Conservation (phyloP, 2,888 invertebrate genomes). For the Hirtodrosophila alboralis region DNA sequence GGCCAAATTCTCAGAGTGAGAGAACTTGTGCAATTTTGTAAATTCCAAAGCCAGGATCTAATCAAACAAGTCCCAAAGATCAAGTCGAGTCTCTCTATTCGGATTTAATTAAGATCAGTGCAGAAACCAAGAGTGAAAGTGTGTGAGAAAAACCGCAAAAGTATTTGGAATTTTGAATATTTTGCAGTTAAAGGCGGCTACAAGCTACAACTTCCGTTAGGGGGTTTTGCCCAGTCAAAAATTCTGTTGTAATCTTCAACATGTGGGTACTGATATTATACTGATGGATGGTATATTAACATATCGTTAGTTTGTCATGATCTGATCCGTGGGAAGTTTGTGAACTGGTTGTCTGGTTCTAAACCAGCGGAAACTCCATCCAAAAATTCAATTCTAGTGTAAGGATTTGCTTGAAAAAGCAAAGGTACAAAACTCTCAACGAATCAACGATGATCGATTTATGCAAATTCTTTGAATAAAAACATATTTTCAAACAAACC, state of each 20-base stretch:
- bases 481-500: slow-evolving; percentile 25
- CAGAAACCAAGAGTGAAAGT: slow-evolving; percentile 20
- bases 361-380: slow-evolving; percentile 66
- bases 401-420: slow-evolving; percentile 44
- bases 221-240: slow-evolving; percentile 63
- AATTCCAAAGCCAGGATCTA: slow-evolving; percentile 75
- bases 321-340: slow-evolving; percentile 62
- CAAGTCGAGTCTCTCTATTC: slow-evolving; percentile 26
- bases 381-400: neutral
- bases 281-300: slow-evolving; percentile 56
- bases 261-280: slow-evolving; percentile 61
- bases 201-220: slow-evolving; percentile 64
- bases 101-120: slow-evolving; percentile 78
- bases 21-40: slow-evolving; percentile 77
- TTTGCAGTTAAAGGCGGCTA: slow-evolving; percentile 26
- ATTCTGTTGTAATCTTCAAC: slow-evolving; percentile 66
- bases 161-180: neutral
- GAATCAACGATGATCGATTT: no score
- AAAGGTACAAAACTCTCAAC: slow-evolving; percentile 24
- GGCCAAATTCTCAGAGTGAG: slow-evolving; percentile 23
- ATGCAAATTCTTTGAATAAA: slow-evolving; percentile 7
- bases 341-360: slow-evolving; percentile 18
- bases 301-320: slow-evolving; percentile 66
- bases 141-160: slow-evolving; percentile 72
- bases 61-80: slow-evolving; percentile 66